These are phyloP conservation scores for Phoenoteleia sp. DNA, from an alignment of 2,888 invertebrate genomes.

Conservation along the genomic window DNA sequence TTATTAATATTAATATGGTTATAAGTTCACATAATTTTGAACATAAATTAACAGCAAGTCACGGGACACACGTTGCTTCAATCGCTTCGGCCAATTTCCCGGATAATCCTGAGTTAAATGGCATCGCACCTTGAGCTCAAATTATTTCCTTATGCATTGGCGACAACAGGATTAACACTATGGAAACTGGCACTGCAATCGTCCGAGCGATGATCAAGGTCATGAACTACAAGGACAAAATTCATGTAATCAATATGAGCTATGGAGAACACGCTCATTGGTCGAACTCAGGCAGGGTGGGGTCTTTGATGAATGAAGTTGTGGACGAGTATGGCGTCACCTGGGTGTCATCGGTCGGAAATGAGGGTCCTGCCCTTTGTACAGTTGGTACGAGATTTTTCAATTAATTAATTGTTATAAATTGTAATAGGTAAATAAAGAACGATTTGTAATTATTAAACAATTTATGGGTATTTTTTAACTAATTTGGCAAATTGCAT, in stretches of 20 bases:
- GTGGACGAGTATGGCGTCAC: conserved; percentile 97
- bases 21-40: no score
- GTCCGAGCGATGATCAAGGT: conserved; percentile 96
- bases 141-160: conserved; percentile 97
- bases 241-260: conserved; percentile 99
- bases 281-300: conserved; percentile 95
- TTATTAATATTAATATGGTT: no score
- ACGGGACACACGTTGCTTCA: conserved; percentile 99
- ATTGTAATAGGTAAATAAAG: no score
- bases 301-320: conserved; percentile 94
- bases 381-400: conserved; percentile 92
- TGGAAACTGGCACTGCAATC: conserved; percentile 98
- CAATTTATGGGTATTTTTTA: no score
- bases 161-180: conserved; percentile 96
- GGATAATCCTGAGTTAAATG: conserved; percentile 95
- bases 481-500: no score
- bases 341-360: conserved; percentile 98
- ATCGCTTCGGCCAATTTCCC: conserved; percentile 98
- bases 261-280: conserved; percentile 98
- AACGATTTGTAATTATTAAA: no score
- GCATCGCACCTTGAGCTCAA: conserved; percentile 98
- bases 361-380: conserved; percentile 96
- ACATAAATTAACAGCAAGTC: conserved; percentile 93
- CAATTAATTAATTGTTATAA: no score
- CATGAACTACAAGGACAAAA: conserved; percentile 89